These are phyloP conservation scores for Lampris megalopsis DNA, from an alignment of 2,113 vertebrate species.

Conservation along the genomic window DNA sequence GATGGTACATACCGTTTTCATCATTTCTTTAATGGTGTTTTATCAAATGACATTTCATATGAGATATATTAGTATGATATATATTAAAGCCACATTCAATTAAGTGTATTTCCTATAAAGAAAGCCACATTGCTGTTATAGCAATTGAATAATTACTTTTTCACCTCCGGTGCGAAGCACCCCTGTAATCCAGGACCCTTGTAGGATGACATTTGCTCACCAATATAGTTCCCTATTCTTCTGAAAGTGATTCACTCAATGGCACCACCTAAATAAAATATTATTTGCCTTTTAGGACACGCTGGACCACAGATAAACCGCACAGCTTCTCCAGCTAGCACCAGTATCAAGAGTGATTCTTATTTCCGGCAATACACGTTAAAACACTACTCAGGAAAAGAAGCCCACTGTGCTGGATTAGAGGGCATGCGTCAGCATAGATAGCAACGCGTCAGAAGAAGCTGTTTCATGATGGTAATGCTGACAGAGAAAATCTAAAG, in stretches of 20 bases:
- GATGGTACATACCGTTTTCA: too few species aligned
- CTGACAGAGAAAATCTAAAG: slow-evolving; percentile 55
- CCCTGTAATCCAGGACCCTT: not conserved
- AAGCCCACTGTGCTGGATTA: not conserved
- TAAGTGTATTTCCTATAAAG: too few species aligned
- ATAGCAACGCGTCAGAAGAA: not conserved
- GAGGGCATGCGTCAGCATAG: slow-evolving; percentile 33
- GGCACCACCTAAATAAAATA: not conserved
- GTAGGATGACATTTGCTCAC: not conserved
- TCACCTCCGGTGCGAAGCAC: too few species aligned
- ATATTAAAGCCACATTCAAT: too few species aligned
- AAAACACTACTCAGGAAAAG: not conserved
- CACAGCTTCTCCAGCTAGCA: not conserved
- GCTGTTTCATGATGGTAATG: slow-evolving; percentile 41
- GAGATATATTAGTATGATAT: too few species aligned
- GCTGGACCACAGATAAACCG: not conserved
- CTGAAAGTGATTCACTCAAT: slow-evolving; percentile 39
- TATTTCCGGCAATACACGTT: too few species aligned
- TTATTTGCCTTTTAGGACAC: not conserved
- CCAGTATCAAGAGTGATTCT: not conserved
- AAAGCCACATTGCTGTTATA: too few species aligned
- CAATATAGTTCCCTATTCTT: slow-evolving; percentile 32
- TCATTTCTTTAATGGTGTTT: too few species aligned
- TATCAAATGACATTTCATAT: too few species aligned
- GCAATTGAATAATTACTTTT: not conserved